phyloP scores from a whole-genome alignment of 2,888 invertebrate genomes.

The Neoascia interrupta region DNA sequence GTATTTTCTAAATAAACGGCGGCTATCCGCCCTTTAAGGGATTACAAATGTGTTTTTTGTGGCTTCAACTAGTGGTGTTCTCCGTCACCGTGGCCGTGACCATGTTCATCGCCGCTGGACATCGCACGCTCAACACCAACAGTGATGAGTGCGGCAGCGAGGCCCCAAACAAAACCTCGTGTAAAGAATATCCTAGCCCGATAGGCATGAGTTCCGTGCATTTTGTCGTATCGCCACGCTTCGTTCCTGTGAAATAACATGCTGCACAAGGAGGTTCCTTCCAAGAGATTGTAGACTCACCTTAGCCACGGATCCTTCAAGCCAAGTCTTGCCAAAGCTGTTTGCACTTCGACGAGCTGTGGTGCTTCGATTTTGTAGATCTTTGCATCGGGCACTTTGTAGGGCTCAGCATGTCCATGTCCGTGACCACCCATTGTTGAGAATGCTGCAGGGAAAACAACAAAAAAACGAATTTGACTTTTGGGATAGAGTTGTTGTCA shows the following conservation, averaged over 20 bases:
- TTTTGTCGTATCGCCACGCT: slow-evolving; percentile 87
- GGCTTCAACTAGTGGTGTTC: slow-evolving; percentile 72
- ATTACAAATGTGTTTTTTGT: slow-evolving; percentile 19
- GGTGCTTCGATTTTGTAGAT: slow-evolving; percentile 87
- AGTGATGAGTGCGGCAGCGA: slow-evolving; percentile 82
- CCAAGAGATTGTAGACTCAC: slow-evolving; percentile 78
- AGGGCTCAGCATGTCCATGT: slow-evolving; percentile 81
- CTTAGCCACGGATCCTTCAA: slow-evolving; percentile 93
- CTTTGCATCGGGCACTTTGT: slow-evolving; percentile 86
- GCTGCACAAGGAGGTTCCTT: not conserved
- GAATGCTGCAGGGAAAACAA: slow-evolving; percentile 4
- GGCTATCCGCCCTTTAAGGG: slow-evolving; percentile 40
- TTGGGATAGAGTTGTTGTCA: slow-evolving; percentile 18
- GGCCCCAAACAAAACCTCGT: slow-evolving; percentile 85
- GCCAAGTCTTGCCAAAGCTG: slow-evolving; percentile 85
- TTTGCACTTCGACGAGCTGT: slow-evolving; percentile 83
- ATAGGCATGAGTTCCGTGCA: slow-evolving; percentile 81
- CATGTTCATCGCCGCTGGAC: slow-evolving; percentile 77
- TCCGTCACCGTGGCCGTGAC: slow-evolving; percentile 76
- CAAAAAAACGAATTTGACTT: not conserved
- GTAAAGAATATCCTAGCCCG: slow-evolving; percentile 81
- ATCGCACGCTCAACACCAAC: slow-evolving; percentile 80
- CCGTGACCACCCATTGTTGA: slow-evolving; percentile 81
- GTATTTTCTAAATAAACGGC: slow-evolving; percentile 47
- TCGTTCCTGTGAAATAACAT: slow-evolving; percentile 86